Evolutionary conservation across 2,113 vertebrate genomes (phyloP).

Genomic region (Halichoeres trimaculatus): DNA sequence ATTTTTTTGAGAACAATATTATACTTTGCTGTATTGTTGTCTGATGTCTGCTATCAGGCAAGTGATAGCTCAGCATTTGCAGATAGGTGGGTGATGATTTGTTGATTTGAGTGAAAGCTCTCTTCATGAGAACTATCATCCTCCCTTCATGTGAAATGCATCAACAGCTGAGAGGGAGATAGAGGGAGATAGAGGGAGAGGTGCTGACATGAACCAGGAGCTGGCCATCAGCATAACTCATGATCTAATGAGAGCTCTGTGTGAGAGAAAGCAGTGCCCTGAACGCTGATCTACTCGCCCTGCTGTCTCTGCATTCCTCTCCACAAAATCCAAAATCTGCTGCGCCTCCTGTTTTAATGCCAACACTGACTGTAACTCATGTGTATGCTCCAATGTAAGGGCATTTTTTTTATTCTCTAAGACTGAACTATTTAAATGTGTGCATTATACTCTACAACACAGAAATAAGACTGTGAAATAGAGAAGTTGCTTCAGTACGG

Average conservation of each 20-base stretch:
- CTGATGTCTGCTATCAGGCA: constrained; percentile 33
- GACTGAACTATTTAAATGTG: not conserved
- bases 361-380: constrained; percentile 11
- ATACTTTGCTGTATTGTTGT: not conserved
- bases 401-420: not conserved
- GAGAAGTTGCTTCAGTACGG: no score
- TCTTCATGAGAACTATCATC: constrained; percentile 27
- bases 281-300: constrained; percentile 7
- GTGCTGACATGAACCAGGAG: constrained; percentile 77
- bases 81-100: constrained; percentile 50
- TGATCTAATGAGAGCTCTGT: constrained; percentile 62
- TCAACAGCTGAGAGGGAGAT: constrained; percentile 42
- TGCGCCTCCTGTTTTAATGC: constrained; percentile 26
- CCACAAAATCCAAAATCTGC: constrained; percentile 2
- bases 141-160: constrained; percentile 55
- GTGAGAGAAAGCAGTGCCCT: constrained; percentile 57
- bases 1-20: no score
- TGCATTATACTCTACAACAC: constrained; percentile 1
- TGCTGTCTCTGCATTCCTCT: constrained; percentile 37
- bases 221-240: constrained; percentile 68
- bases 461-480: no score
- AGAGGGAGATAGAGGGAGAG: constrained; percentile 39
- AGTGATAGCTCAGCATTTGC: constrained; percentile 21
- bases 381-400: not conserved
- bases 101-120: constrained; percentile 58